phyloP scores from a whole-genome alignment of 2,797 vertebrate species.

The Coreius guichenoti region DNA sequence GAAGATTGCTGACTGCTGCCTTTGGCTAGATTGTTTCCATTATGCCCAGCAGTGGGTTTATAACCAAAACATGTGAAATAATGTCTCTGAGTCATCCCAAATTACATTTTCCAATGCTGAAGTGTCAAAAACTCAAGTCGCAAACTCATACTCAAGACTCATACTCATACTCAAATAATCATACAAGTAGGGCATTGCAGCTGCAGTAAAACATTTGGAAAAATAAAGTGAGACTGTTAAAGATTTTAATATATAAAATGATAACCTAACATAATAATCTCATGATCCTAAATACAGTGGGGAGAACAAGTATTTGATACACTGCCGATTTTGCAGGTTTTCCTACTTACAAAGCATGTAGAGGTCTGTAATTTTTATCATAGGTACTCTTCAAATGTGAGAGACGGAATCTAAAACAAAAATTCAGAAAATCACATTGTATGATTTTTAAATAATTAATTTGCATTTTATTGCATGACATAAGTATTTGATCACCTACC shows the following conservation, averaged over 20 bases:
- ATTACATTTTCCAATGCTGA: constrained; percentile 26
- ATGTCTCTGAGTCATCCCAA: constrained; percentile 43
- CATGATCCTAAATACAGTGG: neutral
- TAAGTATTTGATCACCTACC: no score
- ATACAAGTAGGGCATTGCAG: constrained; percentile 16
- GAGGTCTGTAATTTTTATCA: no score
- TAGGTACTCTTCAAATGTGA: no score
- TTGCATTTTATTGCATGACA: no score
- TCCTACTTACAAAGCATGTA: no score
- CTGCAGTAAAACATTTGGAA: neutral
- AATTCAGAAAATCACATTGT: no score
- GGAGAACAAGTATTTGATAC: no score
- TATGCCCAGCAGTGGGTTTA: constrained; percentile 6
- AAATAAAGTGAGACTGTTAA: neutral
- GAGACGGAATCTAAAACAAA: no score
- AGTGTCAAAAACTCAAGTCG: constrained; percentile 38
- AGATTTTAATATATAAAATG: neutral
- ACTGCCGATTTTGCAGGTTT: no score
- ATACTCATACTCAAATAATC: constrained; percentile 26
- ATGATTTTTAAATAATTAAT: no score
- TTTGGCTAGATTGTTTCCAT: constrained; percentile 36
- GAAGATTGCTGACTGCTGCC: constrained; percentile 6
- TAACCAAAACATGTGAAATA: constrained; percentile 31
- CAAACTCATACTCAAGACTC: no score
- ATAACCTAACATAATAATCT: neutral